phyloP scores from a whole-genome alignment of 2,888 invertebrate genomes.

The Disparrhopalites patrizii region DNA sequence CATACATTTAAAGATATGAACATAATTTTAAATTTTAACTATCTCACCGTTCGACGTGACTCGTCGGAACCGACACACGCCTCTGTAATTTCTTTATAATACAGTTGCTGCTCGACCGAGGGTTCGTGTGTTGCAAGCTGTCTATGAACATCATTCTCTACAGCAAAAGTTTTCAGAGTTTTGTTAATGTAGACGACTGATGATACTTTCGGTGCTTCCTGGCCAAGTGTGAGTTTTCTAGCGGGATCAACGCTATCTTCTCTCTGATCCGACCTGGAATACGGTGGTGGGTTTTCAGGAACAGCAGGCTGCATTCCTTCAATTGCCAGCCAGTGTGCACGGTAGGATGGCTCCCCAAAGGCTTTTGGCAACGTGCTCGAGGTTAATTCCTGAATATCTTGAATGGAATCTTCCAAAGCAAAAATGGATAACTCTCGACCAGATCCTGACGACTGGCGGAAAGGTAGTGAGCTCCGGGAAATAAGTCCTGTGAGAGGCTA shows the following conservation, averaged over 20 bases:
- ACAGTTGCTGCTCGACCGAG: slow-evolving; percentile 95
- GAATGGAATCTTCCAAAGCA: slow-evolving; percentile 79
- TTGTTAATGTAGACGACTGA: slow-evolving; percentile 33
- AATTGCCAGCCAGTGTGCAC: slow-evolving; percentile 93
- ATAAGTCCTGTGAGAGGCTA: slow-evolving; percentile 91
- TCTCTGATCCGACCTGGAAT: slow-evolving; percentile 74
- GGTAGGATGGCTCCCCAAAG: slow-evolving; percentile 70
- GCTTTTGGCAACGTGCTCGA: slow-evolving; percentile 77
- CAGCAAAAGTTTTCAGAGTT: slow-evolving; percentile 39
- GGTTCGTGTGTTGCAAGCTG: slow-evolving; percentile 85
- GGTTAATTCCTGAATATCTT: slow-evolving; percentile 81
- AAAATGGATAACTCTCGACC: slow-evolving; percentile 91
- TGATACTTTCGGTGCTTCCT: slow-evolving; percentile 38
- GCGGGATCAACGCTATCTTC: slow-evolving; percentile 88
- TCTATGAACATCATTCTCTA: slow-evolving; percentile 41
- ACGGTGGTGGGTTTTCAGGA: slow-evolving; percentile 96
- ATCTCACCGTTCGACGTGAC: slow-evolving; percentile 72
- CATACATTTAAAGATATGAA: not conserved
- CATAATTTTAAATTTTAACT: not conserved
- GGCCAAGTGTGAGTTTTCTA: slow-evolving; percentile 65
- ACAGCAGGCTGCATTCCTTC: slow-evolving; percentile 97
- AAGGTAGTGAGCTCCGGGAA: slow-evolving; percentile 74
- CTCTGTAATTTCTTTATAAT: slow-evolving; percentile 98
- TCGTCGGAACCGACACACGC: slow-evolving; percentile 98
- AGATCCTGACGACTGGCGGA: slow-evolving; percentile 93